Conservation (phyloP, 2,888 invertebrate species). For the Acleris holmiana region DNA sequence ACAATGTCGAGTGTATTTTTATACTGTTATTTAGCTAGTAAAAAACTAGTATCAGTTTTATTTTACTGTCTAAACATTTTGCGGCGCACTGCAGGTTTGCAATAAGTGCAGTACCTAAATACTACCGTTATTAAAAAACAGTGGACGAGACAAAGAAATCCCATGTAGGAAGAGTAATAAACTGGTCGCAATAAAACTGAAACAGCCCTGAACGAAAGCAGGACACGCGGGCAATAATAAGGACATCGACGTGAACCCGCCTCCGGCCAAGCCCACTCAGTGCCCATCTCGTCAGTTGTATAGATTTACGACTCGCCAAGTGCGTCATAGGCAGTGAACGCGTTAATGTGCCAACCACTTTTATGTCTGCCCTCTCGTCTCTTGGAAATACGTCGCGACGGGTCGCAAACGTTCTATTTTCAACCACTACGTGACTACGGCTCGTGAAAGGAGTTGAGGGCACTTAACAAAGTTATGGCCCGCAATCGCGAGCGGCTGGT, state of each 20-base stretch:
- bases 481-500: conserved; percentile 28
- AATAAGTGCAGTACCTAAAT: background rate
- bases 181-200: conserved; percentile 40
- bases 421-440: conserved; percentile 49
- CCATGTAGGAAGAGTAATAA: conserved; percentile 11
- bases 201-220: conserved; percentile 57
- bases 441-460: conserved; percentile 40
- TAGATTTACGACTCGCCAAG: too few species aligned
- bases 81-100: background rate
- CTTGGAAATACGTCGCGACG: conserved; percentile 74
- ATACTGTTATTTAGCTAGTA: too few species aligned
- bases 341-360: conserved; percentile 44
- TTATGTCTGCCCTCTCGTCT: conserved; percentile 69
- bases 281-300: too few species aligned
- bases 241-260: conserved; percentile 46
- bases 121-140: conserved; percentile 42
- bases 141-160: conserved; percentile 45
- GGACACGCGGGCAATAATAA: conserved; percentile 42
- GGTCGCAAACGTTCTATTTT: conserved; percentile 65
- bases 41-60: too few species aligned
- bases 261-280: conserved; percentile 43
- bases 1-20: too few species aligned
- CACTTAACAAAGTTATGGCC: conserved; percentile 40
- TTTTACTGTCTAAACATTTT: too few species aligned
- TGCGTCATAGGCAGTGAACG: too few species aligned